Evolutionary conservation across 2,888 invertebrate genomes (phyloP).

Genomic region (Diadegma fenestrale): DNA sequence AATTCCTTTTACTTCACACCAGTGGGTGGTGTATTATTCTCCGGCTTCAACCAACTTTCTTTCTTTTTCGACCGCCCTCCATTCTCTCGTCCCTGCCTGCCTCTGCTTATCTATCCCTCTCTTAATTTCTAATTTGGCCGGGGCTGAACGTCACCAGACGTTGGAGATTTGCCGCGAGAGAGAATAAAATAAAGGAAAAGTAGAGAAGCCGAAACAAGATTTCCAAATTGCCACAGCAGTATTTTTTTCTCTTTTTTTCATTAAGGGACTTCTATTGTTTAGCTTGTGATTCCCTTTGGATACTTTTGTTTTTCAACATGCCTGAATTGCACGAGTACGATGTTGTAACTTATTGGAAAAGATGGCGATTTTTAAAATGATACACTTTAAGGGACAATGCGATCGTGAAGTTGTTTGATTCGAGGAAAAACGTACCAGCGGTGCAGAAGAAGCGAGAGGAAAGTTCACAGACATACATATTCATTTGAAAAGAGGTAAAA

Average conservation of each 20-base stretch:
- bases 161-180: conserved; percentile 46
- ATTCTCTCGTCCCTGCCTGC: background rate
- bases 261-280: background rate
- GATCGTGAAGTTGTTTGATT: conserved; percentile 6
- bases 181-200: background rate
- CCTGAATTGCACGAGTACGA: conserved; percentile 70
- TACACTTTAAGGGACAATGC: conserved; percentile 51
- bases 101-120: conserved; percentile 25
- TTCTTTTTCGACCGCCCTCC: conserved; percentile 10
- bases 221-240: conserved; percentile 17
- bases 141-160: conserved; percentile 47
- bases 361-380: conserved; percentile 76
- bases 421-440: conserved; percentile 44
- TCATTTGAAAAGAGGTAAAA: conserved; percentile 36
- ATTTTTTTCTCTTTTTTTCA: background rate
- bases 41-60: conserved; percentile 23
- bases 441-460: conserved; percentile 51
- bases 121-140: conserved; percentile 65
- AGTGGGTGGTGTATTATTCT: conserved; percentile 47
- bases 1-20: conserved; percentile 60
- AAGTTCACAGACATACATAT: conserved; percentile 18
- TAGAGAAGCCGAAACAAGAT: conserved; percentile 15
- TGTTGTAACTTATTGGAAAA: conserved; percentile 71
- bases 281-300: background rate
- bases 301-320: background rate